Conservation (phyloP, 2,797 vertebrate genomes). For the Momotus momota region DNA sequence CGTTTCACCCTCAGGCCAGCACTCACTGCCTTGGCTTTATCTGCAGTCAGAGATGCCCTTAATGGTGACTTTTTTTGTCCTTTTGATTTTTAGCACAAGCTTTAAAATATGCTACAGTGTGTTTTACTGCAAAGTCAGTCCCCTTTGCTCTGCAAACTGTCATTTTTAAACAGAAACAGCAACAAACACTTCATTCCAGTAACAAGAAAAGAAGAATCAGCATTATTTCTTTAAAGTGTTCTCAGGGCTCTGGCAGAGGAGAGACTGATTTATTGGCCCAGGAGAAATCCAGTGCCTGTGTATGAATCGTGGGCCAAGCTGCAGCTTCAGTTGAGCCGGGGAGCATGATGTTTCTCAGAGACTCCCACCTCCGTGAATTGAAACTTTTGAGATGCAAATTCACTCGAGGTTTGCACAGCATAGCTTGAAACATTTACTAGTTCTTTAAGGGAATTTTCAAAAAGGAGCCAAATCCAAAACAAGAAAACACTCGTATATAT, state of each 20-base stretch:
- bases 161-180: background rate
- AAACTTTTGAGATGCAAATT: background rate
- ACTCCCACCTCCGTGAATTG: background rate
- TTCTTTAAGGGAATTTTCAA: background rate
- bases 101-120: background rate
- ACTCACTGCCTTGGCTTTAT: background rate
- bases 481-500: background rate
- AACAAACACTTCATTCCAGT: background rate
- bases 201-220: conserved; percentile 2
- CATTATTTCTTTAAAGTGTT: background rate
- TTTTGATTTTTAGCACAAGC: background rate
- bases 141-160: background rate
- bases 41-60: background rate
- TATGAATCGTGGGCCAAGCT: background rate
- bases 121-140: background rate
- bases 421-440: background rate
- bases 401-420: background rate
- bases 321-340: background rate
- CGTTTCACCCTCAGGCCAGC: background rate
- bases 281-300: background rate
- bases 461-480: background rate
- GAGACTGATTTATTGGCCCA: background rate
- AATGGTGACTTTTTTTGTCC: background rate
- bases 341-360: rapidly evolving
- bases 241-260: background rate